phyloP scores from a whole-genome alignment of 2,113 vertebrate species.

The Tretioscincus oriximinensis region DNA sequence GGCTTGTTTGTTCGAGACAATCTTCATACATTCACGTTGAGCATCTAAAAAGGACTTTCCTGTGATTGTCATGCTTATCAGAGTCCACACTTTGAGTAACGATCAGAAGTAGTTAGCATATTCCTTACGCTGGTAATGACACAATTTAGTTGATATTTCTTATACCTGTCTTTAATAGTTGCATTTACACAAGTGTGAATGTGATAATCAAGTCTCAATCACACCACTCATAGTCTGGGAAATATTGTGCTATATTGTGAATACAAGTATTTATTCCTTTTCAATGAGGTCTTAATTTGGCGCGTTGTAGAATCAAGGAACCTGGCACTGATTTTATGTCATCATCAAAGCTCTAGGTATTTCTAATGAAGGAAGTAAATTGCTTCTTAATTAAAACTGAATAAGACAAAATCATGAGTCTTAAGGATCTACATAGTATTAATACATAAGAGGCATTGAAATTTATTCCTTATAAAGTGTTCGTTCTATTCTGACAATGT shows the following conservation, averaged over 20 bases:
- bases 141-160: constrained; percentile 75
- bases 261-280: constrained; percentile 73
- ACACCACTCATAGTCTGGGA: constrained; percentile 75
- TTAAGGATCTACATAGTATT: constrained; percentile 61
- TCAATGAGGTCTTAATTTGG: constrained; percentile 79
- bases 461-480: constrained; percentile 66
- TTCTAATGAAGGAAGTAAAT: constrained; percentile 70
- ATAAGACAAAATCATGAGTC: constrained; percentile 70
- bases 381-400: constrained; percentile 77
- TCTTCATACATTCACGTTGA: neutral
- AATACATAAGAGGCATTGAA: constrained; percentile 62
- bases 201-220: constrained; percentile 82
- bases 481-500: constrained; percentile 53
- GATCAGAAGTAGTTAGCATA: constrained; percentile 78
- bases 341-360: constrained; percentile 74
- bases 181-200: constrained; percentile 75
- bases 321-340: constrained; percentile 73
- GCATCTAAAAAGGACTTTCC: neutral
- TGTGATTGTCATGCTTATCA: constrained; percentile 50
- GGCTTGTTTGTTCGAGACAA: neutral
- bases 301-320: constrained; percentile 66
- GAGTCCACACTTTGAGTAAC: constrained; percentile 63
- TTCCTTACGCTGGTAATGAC: constrained; percentile 79
- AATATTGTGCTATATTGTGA: constrained; percentile 73
- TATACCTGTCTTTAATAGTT: constrained; percentile 76